Base-by-base conservation (phyloP, 1,140 invertebrate species). In the Rhyacophila brunnea region DNA sequence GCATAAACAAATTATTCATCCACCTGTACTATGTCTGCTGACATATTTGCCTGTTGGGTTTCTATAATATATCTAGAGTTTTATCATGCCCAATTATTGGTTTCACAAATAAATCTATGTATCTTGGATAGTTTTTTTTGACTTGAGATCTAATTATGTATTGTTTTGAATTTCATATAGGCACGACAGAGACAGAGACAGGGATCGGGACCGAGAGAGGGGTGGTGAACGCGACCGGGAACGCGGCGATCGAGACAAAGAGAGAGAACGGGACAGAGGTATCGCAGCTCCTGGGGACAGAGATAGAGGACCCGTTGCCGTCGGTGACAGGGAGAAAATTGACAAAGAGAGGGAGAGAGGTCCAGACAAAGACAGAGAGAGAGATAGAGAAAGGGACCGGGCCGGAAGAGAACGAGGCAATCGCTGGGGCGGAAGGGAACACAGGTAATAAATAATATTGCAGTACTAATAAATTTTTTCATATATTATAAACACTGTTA, bases 321-420 rank as follows among this genome's bases (percentile, higher is more conserved):
- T 28, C 9, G 23, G 58, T 36, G 62, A 58, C 15, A 32, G 66
- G 17, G 68, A 68, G 0, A 43, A 66, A 2, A 53, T 70, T 1
- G 70, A 71, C 57, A 66, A 68, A 1, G 69, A 71, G 18, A 64
- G 70, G 13, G 72, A 70, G 13, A 60, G 66, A 9, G 23, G 23
- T 28, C 4, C 4, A 9, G 23, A 28, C 4, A 28, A 69, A 67
- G 43, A 55, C 67, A 11, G 57, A 62, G 47, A 45, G 68, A 43
- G 68, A 68, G 44, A 65, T 23, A 13, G 59, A 44, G 54, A 63
- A 44, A 42, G 58, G 40, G 62, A 60, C 48, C 42, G 62, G 6
- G 58, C 60, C 42, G 50, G 62, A 23, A 34, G 46, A 34, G 65
- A 57, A 9, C 43, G 65, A 18, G 50, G 54, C 7, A 66, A 61